Evolutionary conservation across 2,797 vertebrate genomes (phyloP).

Genomic region (Megalops cyprinoides): DNA sequence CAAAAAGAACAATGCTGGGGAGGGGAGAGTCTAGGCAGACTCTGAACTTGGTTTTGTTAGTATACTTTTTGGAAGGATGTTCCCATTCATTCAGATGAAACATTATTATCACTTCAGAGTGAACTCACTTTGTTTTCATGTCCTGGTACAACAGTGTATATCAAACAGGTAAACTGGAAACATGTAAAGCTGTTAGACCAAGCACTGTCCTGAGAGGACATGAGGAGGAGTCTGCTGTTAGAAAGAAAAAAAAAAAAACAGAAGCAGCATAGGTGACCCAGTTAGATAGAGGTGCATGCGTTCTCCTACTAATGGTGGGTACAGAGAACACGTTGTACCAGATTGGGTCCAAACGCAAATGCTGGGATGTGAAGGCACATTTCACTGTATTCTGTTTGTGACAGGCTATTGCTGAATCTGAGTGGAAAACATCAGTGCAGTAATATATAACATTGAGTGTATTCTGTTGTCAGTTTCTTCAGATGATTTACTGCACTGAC

Average conservation of each 20-base stretch:
- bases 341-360: background rate
- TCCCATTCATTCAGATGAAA: background rate
- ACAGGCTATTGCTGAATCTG: background rate
- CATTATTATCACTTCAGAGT: background rate
- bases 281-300: background rate
- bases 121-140: background rate
- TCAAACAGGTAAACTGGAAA: background rate
- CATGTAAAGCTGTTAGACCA: background rate
- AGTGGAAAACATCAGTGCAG: background rate
- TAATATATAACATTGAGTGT: background rate
- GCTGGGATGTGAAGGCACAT: background rate
- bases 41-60: too few species aligned
- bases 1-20: too few species aligned
- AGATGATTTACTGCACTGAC: background rate
- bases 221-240: background rate
- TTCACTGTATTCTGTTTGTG: background rate
- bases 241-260: slow-evolving; percentile 18
- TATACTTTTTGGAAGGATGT: too few species aligned
- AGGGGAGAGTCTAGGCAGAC: too few species aligned
- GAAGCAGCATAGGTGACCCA: slow-evolving; percentile 10
- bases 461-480: background rate
- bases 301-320: slow-evolving; percentile 4
- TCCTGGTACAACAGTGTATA: background rate
- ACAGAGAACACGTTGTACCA: background rate
- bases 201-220: background rate